Base-by-base conservation (phyloP, 2,113 vertebrate species). In the Apteryx owenii region DNA sequence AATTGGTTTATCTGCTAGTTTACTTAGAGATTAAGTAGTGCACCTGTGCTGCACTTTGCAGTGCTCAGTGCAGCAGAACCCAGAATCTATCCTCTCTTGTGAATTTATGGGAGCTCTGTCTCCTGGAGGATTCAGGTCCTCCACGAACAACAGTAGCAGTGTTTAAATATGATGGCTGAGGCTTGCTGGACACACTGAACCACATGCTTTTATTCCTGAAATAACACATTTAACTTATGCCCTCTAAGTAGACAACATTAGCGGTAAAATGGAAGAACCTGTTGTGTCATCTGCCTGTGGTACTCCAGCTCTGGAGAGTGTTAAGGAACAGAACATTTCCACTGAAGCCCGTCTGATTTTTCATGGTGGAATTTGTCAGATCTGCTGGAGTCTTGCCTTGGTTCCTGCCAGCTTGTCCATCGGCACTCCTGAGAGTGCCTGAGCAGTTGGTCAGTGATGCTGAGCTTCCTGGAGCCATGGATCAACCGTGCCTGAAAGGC, bases 401-500 rank as follows among this genome's bases (percentile, higher is more conserved):
- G 4, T 86, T 77, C 13, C 7, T 44, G 53, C 38, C 21, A 13
- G 44, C 22, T 64, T 13, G 22, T 58, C 46, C 53, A 44, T 51
- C 1, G 9, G 44, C 3, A 7, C 15, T 17, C 20, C 11, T 26
- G 60, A n/a, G n/a, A 0, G 3, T 88, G 36, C 64, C 48, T 83
- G 66, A n/a, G 12, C 5, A 28, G 8, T 40, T 36, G 33, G 13
- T 46, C 44, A 26, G 8, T 19, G 38, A 56, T 40, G 17, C 58
- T 10, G 6, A 17, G 2, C 28, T 80, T 50, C 48, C 53, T 44
- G 38, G 4, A 10, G 4, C 69, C 16, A 3, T 86, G n/a, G 18
- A 20, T 54, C 72, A 31, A 0, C 58, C 4, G 3, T 44, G 25
- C 3, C 0, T 51, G 23, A 10, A 7, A 26, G 22, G 10, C 53